A percentile compares a stretch with the other conserved stretches of the same genome.
Conservation (phyloP, 1,140 invertebrate genomes). For the Bombus haemorrhoidalis region DNA sequence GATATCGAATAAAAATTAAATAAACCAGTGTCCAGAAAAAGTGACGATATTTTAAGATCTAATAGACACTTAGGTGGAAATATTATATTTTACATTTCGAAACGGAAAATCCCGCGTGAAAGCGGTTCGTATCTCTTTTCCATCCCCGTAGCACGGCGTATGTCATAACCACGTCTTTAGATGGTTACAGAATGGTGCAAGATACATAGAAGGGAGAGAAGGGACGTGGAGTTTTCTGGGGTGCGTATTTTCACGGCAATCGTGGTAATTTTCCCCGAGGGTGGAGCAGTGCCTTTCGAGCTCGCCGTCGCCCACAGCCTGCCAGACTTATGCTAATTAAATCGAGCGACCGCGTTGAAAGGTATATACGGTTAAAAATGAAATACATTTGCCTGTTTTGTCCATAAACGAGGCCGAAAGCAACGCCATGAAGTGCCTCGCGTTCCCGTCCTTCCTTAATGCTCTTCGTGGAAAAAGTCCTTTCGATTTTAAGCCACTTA, state of each 20-base stretch:
- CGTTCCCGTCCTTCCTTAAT: neutral
- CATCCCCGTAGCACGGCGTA: neutral
- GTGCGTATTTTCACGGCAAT: slow-evolving; percentile 56
- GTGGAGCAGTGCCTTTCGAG: slow-evolving; percentile 25
- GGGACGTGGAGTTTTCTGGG: slow-evolving; percentile 9
- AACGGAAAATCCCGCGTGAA: neutral
- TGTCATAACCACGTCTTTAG: neutral
- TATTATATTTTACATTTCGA: too few species aligned
- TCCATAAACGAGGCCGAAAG: neutral
- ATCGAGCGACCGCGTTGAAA: slow-evolving; percentile 32
- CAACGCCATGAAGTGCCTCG: too few species aligned
- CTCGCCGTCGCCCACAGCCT: neutral
- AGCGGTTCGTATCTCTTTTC: neutral
- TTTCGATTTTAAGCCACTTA: too few species aligned
- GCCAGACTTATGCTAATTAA: slow-evolving; percentile 58
- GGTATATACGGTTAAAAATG: slow-evolving; percentile 26
- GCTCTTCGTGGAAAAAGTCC: neutral
- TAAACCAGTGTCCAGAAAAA: neutral
- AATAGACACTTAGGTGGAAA: neutral
- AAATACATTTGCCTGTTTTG: slow-evolving; percentile 23
- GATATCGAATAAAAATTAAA: slow-evolving; percentile 22
- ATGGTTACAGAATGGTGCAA: neutral
- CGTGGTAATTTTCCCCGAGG: slow-evolving; percentile 57
- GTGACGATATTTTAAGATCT: neutral
- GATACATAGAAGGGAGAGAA: neutral